Conservation (phyloP, 2,888 invertebrate genomes). For the Pollenia griseotomentosa region DNA sequence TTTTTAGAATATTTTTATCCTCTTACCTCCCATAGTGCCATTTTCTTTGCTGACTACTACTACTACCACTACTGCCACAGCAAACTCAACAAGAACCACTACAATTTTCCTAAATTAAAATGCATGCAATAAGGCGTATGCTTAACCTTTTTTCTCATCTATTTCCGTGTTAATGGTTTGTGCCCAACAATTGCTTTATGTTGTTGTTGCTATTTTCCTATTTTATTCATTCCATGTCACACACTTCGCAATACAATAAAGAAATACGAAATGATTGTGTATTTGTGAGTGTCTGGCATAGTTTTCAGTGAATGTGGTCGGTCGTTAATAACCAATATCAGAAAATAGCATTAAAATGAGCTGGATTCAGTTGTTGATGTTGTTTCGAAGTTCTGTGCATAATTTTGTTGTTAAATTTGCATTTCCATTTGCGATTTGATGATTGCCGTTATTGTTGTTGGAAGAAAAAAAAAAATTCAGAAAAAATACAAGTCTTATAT, state of each 20-base stretch:
- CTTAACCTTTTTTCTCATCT: constrained; percentile 76
- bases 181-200: constrained; percentile 39
- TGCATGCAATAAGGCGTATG: constrained; percentile 79
- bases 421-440: constrained; percentile 50
- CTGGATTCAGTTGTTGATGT: constrained; percentile 11
- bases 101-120: constrained; percentile 51
- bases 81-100: not conserved
- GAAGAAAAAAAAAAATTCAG: not conserved
- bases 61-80: not conserved
- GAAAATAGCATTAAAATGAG: constrained; percentile 45
- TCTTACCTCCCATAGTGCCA: not conserved
- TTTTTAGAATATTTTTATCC: not conserved
- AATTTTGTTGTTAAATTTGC: constrained; percentile 66
- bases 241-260: not conserved
- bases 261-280: not conserved
- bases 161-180: constrained; percentile 78
- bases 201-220: not conserved
- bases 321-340: constrained; percentile 62
- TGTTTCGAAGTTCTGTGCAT: constrained; percentile 32
- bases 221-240: constrained; percentile 18
- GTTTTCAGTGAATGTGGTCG: constrained; percentile 11
- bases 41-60: not conserved
- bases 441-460: constrained; percentile 20
- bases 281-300: not conserved
- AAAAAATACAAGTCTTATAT: not conserved